Percentiles rank a stretch among this genome's conserved stretches.
Evolutionary conservation across 1,140 invertebrate genomes (phyloP).

Genomic region (Gryllus bimaculatus): DNA sequence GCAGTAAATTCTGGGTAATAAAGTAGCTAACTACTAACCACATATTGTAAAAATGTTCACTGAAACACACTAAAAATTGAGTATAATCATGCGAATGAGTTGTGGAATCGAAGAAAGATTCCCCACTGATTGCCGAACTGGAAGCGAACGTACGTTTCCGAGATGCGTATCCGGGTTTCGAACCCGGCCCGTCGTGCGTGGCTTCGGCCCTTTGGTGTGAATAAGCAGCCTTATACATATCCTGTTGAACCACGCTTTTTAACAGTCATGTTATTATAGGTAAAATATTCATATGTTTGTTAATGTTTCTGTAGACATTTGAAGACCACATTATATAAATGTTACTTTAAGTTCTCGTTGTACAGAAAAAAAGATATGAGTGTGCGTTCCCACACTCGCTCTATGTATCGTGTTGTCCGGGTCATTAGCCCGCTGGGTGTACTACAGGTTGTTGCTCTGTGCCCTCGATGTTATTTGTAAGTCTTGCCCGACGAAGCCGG

Average conservation of each 20-base stretch:
- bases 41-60: no score
- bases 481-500: not conserved
- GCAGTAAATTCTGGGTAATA: no score
- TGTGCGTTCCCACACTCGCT: not conserved
- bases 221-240: not conserved
- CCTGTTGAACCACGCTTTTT: conserved; percentile 1
- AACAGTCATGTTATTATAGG: not conserved
- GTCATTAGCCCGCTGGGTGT: not conserved
- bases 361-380: not conserved
- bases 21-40: no score
- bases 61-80: no score
- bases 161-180: not conserved
- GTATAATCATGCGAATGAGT: no score
- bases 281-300: not conserved
- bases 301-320: not conserved
- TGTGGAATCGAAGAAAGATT: no score
- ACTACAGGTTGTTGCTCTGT: not conserved
- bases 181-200: not conserved
- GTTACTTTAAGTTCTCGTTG: not conserved
- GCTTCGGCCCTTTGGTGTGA: not conserved
- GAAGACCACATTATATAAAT: not conserved
- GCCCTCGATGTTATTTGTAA: not conserved
- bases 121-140: not conserved
- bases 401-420: not conserved
- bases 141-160: not conserved